phyloP scores from a whole-genome alignment of 2,113 vertebrate species.

The Tauraco erythrolophus region DNA sequence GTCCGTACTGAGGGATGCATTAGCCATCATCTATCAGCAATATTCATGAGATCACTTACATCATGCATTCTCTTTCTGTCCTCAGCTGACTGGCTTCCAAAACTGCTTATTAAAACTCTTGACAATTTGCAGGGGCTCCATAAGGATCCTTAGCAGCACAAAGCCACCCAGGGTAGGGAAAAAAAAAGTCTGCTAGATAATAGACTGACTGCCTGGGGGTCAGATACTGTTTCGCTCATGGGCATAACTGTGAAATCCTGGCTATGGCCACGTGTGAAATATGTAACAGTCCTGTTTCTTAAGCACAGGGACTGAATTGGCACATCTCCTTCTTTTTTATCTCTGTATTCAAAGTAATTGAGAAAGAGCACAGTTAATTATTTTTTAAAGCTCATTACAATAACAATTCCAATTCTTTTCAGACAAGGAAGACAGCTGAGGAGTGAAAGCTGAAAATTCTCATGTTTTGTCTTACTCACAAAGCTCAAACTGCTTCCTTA shows the following conservation, averaged over 20 bases:
- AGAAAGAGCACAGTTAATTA: neutral
- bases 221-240: neutral
- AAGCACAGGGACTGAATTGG: neutral
- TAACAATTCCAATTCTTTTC: neutral
- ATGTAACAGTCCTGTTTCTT: neutral
- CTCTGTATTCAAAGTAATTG: neutral
- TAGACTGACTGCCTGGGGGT: neutral
- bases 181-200: neutral
- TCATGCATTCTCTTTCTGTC: neutral
- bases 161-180: neutral
- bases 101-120: neutral
- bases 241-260: neutral
- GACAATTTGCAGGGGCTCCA: neutral
- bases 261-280: neutral
- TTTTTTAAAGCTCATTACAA: slow-evolving; percentile 37
- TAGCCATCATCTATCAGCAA: neutral
- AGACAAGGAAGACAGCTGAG: neutral
- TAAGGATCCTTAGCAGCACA: neutral
- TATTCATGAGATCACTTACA: fast-evolving
- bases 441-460: slow-evolving; percentile 3
- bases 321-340: neutral
- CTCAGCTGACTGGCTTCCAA: neutral
- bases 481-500: neutral
- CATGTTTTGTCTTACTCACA: neutral
- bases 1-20: neutral